Percentiles rank a stretch among this genome's conserved stretches.
Evolutionary conservation across 2,888 invertebrate genomes (phyloP).

Genomic region (Aphodius sticticus): DNA sequence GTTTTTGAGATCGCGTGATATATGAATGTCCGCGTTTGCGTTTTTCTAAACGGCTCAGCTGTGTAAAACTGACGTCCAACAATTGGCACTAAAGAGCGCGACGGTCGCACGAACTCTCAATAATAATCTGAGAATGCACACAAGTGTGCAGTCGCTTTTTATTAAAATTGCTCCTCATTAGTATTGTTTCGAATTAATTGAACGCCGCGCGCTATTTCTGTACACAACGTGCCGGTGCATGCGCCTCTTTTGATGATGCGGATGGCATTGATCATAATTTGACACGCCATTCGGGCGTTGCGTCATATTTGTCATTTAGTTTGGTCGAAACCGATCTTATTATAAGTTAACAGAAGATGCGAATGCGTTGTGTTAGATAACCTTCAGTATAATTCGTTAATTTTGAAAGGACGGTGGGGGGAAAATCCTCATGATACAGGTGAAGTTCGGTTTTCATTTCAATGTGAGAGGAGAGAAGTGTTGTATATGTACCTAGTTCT

Average conservation of each 20-base stretch:
- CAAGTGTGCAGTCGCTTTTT: constrained; percentile 15
- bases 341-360: too few relatives aligned
- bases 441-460: too few relatives aligned
- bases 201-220: constrained; percentile 16
- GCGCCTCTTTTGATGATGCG: not conserved
- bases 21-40: not conserved
- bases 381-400: too few relatives aligned
- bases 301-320: not conserved
- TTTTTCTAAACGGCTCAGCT: not conserved
- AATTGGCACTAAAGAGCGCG: not conserved
- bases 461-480: too few relatives aligned
- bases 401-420: too few relatives aligned
- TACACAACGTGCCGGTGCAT: not conserved
- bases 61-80: not conserved
- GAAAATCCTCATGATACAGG: too few relatives aligned
- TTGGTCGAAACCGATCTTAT: too few relatives aligned
- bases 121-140: constrained; percentile 4
- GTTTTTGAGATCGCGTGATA: not conserved
- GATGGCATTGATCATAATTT: not conserved
- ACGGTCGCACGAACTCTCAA: not conserved
- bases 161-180: constrained; percentile 25
- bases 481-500: too few relatives aligned
- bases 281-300: not conserved
- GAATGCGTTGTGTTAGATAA: too few relatives aligned
- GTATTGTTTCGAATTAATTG: constrained; percentile 23